These are phyloP conservation scores for Sebastes cheni DNA, from an alignment of 2,797 vertebrate genomes.

Conservation along the genomic window DNA sequence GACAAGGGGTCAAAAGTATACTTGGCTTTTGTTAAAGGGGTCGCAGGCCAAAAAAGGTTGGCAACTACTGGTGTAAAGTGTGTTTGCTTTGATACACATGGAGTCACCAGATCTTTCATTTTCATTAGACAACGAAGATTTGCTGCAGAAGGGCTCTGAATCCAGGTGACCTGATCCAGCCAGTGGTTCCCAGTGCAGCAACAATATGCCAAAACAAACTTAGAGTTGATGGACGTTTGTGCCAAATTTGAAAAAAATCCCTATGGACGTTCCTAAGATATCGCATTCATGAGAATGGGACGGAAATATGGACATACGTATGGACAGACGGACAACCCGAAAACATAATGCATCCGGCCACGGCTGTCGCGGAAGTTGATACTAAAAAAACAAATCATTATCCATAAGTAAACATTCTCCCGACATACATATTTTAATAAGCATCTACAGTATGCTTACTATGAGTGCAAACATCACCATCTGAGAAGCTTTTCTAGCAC, in stretches of 20 bases:
- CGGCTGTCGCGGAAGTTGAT: background rate
- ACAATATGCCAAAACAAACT: background rate
- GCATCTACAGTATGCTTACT: background rate
- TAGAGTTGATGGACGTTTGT: no score
- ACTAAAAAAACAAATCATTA: background rate
- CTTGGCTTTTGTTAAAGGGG: background rate
- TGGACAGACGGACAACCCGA: no score
- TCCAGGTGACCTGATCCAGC: background rate
- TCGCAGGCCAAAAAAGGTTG: background rate
- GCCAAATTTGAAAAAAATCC: no score
- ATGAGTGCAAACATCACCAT: constrained; percentile 4
- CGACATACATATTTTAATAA: background rate
- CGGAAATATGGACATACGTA: no score
- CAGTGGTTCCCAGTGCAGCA: background rate
- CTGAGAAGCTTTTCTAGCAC: background rate
- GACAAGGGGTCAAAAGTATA: background rate
- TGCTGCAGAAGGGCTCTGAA: background rate
- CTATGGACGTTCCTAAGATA: no score
- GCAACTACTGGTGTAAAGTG: background rate
- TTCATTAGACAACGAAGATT: background rate
- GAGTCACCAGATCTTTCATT: background rate
- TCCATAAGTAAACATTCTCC: background rate
- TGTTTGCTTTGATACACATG: background rate
- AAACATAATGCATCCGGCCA: background rate
- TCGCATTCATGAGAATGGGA: no score